A percentile compares a stretch with the other conserved stretches of the same genome.
phyloP scores from a whole-genome alignment of 2,113 vertebrate species.

The Sceloporus undulatus region DNA sequence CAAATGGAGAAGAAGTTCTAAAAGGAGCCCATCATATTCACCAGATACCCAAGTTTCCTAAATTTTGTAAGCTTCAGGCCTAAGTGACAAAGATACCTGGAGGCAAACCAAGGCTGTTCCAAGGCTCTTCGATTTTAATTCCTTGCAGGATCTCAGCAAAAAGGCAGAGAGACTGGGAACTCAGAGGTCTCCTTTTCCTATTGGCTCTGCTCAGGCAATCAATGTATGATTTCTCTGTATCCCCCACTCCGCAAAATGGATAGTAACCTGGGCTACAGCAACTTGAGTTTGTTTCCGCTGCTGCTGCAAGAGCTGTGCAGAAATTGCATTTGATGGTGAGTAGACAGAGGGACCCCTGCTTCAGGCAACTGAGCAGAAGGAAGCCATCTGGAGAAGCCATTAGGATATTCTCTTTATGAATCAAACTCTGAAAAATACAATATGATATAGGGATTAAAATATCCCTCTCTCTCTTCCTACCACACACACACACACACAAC shows the following conservation, averaged over 20 bases:
- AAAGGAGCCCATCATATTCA: background rate
- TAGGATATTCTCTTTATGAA: conserved; percentile 82
- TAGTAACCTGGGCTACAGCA: conserved; percentile 92
- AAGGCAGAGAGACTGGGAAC: background rate
- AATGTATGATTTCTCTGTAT: background rate
- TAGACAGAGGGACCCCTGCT: conserved; percentile 84
- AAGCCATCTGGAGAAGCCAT: conserved; percentile 88
- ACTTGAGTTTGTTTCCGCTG: conserved; percentile 96
- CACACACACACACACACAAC: too few species aligned
- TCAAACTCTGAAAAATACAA: conserved; percentile 73
- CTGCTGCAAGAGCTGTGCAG: conserved; percentile 96
- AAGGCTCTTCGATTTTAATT: background rate
- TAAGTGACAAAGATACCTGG: background rate
- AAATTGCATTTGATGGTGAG: conserved; percentile 96
- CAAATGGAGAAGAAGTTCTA: background rate
- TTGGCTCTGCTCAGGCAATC: background rate
- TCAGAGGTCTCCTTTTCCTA: background rate
- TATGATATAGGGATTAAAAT: background rate
- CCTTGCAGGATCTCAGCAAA: background rate
- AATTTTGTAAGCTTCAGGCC: background rate
- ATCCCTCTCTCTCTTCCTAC: too few species aligned
- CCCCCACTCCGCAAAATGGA: background rate
- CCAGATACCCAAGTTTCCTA: background rate
- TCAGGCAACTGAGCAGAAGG: conserved; percentile 78
- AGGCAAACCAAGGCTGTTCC: too few species aligned